Evolutionary conservation across 2,113 vertebrate species (phyloP), one percentile per base, ranked within the genome.

Genomic region (Phylloscopus whistleri): DNA sequence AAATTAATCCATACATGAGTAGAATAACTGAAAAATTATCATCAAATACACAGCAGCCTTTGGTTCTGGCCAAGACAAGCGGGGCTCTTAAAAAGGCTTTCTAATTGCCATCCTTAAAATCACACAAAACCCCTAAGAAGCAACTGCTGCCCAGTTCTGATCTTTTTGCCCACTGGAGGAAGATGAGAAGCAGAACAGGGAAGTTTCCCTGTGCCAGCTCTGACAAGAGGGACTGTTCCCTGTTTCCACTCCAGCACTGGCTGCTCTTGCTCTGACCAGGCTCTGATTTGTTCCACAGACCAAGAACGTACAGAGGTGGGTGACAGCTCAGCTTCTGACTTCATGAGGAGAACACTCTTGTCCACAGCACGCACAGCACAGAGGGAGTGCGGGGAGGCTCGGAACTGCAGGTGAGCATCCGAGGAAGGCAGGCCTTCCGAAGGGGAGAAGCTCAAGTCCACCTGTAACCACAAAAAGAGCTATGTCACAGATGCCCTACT

Each of bases 351-450:
- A 56, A 99, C 96, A 0, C 99, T 99, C 89, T 98, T 97, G 95
- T 99, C 99, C 23, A 99, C 97, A 11, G 97, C 98, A 4, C 98
- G 98, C 43, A 99, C 82, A 3, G 98, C 99, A 2, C 99, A 99
- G 48, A 99, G 96, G 23, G 99, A 99, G 39, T 97, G 67, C 0
- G 98, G 96, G 14, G 96, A 94, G 22, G 99, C 98, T 5, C 10
- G 94, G 53, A 99, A 69, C 21, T 60, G 94, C 82, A 99, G 92
- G 30, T 53, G 96, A 73, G 91, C 81, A 3, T 86, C 18, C 2
- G 98, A 98, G 72, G 98, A 98, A 11, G 99, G 99, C 51, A 99
- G 97, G 8, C 96, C 97, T 67, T 97, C 95, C 1, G 83, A 20
- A 18, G 96, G 77, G 24, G 80, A 96, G 96, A 99, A 99, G 84